A percentile compares a stretch with the other conserved stretches of the same genome.
phyloP scores from a whole-genome alignment of 1,140 invertebrate species.

The Cherax quadricarinatus region DNA sequence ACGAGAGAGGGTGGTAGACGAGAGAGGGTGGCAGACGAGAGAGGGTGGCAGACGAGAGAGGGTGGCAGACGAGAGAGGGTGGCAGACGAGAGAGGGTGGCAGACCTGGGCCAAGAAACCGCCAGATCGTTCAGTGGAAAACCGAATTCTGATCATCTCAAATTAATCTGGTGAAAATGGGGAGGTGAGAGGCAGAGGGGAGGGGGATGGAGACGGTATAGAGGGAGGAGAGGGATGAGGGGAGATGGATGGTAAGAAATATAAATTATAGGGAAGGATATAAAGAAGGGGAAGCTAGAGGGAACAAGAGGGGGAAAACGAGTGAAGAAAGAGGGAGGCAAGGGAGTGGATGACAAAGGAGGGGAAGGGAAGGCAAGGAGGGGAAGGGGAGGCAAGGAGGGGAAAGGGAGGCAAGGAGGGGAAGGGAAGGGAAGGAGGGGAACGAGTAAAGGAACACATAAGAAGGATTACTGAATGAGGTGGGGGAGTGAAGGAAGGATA shows the following conservation, averaged over 20 bases:
- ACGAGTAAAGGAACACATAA: too few species aligned
- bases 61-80: too few species aligned
- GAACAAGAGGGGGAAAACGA: neutral
- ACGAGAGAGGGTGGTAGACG: too few species aligned
- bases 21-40: neutral
- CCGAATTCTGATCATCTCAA: constrained; percentile 27
- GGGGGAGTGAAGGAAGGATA: too few species aligned
- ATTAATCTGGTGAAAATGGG: constrained; percentile 4
- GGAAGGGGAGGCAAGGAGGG: too few species aligned
- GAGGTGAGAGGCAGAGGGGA: neutral
- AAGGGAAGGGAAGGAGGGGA: too few species aligned
- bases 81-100: neutral
- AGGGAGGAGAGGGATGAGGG: neutral
- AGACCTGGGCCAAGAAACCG: neutral
- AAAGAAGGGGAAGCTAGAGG: neutral
- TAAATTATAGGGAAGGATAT: neutral
- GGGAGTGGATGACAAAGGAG: neutral
- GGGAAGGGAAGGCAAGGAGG: too few species aligned
- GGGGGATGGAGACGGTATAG: too few species aligned
- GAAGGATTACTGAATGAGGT: too few species aligned
- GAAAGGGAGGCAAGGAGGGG: too few species aligned
- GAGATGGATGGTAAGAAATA: neutral
- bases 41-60: neutral
- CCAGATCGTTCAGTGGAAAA: neutral
- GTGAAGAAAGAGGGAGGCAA: neutral